phyloP scores from a whole-genome alignment of 1,140 invertebrate species.

The Bathynomus jamesi region DNA sequence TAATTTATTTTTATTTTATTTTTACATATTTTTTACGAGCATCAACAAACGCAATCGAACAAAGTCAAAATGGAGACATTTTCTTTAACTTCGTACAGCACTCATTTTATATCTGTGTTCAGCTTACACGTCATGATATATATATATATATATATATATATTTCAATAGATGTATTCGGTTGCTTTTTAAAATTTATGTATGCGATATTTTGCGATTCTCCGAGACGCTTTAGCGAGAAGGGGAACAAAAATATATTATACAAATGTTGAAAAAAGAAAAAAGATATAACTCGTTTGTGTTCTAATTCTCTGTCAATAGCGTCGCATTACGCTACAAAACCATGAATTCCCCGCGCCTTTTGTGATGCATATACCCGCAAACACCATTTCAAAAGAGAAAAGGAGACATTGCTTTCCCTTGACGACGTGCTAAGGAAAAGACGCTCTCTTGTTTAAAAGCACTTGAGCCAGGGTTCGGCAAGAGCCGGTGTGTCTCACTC shows the following conservation, averaged over 20 bases:
- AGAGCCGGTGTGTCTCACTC: too few species aligned
- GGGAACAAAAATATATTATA: background rate
- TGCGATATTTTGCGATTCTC: background rate
- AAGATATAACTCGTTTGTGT: background rate
- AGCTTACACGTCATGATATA: too few species aligned
- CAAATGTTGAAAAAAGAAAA: background rate
- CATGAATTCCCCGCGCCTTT: background rate
- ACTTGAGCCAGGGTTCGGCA: background rate
- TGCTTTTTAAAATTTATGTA: background rate
- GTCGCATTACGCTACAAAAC: background rate
- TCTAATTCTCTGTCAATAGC: slow-evolving; percentile 1
- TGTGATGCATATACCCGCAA: slow-evolving; percentile 1
- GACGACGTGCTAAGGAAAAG: background rate
- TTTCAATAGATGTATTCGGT: background rate
- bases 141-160: slow-evolving; percentile 3
- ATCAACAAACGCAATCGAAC: too few species aligned
- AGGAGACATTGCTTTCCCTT: background rate
- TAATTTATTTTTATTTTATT: too few species aligned
- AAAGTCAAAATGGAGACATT: too few species aligned
- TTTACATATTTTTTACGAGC: too few species aligned
- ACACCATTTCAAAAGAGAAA: background rate
- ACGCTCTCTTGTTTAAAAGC: background rate
- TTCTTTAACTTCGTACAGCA: too few species aligned
- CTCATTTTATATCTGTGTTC: too few species aligned
- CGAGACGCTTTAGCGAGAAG: background rate